A percentile compares a stretch with the other conserved stretches of the same genome.
Evolutionary conservation across 2,797 vertebrate genomes (phyloP).

Genomic region (Epinephelus malabaricus): DNA sequence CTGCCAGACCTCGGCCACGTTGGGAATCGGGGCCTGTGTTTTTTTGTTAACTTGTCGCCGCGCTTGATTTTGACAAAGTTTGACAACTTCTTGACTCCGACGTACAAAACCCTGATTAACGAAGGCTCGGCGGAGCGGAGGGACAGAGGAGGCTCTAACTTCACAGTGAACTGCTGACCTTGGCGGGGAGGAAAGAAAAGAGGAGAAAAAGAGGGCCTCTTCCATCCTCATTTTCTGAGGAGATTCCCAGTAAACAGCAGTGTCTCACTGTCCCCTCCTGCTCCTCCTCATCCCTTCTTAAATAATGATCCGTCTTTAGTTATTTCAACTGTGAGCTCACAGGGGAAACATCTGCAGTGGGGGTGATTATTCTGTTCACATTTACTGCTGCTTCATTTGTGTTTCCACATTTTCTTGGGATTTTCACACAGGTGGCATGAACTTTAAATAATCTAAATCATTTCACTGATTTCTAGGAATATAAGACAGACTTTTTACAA

Average conservation of each 20-base stretch:
- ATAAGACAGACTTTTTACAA: neutral
- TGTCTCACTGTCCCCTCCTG: neutral
- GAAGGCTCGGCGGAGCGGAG: constrained; percentile 72
- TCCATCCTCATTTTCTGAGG: constrained; percentile 34
- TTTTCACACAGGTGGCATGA: neutral
- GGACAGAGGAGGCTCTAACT: constrained; percentile 60
- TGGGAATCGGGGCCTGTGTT: constrained; percentile 70
- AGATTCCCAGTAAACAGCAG: constrained; percentile 10
- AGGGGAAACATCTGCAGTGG: no score
- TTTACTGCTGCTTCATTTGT: neutral
- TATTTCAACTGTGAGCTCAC: neutral
- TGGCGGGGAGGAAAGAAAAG: constrained; percentile 3
- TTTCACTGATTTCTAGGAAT: neutral
- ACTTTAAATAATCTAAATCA: neutral
- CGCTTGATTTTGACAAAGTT: constrained; percentile 90
- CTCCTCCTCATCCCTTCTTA: fast-evolving
- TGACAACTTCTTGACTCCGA: constrained; percentile 93
- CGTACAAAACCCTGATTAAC: constrained; percentile 85
- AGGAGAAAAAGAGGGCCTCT: constrained; percentile 15
- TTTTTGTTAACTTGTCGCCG: constrained; percentile 62
- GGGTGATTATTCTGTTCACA: neutral
- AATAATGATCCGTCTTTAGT: neutral
- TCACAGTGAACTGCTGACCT: constrained; percentile 72
- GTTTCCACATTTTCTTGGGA: neutral
- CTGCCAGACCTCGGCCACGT: constrained; percentile 83